Percentiles rank a stretch among this genome's conserved stretches.
Evolutionary conservation across 2,888 invertebrate species (phyloP).

Genomic region (Acronicta leporina): DNA sequence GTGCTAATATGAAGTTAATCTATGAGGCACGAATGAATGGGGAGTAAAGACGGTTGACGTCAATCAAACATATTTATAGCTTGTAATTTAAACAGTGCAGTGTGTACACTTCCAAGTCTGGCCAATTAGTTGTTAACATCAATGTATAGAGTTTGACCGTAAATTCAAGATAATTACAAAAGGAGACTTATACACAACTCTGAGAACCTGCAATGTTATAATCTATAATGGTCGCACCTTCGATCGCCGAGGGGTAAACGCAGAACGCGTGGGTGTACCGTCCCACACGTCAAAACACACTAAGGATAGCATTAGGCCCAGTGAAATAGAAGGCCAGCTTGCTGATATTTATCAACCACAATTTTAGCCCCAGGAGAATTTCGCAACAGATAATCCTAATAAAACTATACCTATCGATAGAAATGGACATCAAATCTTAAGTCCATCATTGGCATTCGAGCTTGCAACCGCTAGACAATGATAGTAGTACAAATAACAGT

Average conservation of each 20-base stretch:
- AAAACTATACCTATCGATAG: no score
- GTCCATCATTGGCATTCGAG: not conserved
- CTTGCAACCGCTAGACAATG: conserved; percentile 17
- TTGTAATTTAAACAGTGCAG: conserved; percentile 19
- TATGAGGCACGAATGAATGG: conserved; percentile 36
- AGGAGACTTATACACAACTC: conserved; percentile 11
- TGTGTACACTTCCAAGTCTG: conserved; percentile 4
- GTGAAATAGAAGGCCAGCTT: conserved; percentile 27
- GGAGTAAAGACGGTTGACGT: conserved; percentile 45
- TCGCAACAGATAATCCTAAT: no score
- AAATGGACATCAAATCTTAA: not conserved
- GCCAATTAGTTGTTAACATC: conserved; percentile 16
- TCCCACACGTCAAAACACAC: conserved; percentile 7
- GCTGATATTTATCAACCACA: conserved; percentile 15
- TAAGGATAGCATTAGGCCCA: conserved; percentile 31
- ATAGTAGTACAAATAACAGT: conserved; percentile 34
- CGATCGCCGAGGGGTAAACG: conserved; percentile 21
- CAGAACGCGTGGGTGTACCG: conserved; percentile 24
- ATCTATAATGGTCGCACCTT: conserved; percentile 20
- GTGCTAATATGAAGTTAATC: conserved; percentile 34
- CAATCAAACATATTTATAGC: conserved; percentile 33
- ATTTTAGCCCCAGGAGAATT: conserved; percentile 6
- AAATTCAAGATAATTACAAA: conserved; percentile 22
- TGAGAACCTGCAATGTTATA: conserved; percentile 18
- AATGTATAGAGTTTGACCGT: conserved; percentile 20